phyloP scores from a whole-genome alignment of 2,797 vertebrate genomes.

The Ibycter americanus region DNA sequence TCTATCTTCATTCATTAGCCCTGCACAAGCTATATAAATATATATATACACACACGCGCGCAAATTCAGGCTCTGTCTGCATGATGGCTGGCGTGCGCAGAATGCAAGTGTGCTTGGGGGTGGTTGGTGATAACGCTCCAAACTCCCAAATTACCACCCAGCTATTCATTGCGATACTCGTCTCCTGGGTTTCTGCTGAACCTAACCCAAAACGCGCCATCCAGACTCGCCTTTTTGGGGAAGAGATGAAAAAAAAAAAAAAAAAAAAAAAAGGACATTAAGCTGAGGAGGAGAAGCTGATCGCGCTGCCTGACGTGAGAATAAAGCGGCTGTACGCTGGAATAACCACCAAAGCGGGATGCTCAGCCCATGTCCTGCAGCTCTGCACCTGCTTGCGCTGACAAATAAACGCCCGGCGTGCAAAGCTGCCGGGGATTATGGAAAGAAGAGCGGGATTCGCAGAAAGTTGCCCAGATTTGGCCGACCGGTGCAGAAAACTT shows the following conservation, averaged over 20 bases:
- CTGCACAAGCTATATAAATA: not conserved
- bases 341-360: not conserved
- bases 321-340: not conserved
- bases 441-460: not conserved
- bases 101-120: not conserved
- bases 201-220: not conserved
- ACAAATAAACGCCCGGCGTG: not conserved
- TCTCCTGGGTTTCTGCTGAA: not conserved
- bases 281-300: not conserved
- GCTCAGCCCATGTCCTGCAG: conserved; percentile 54
- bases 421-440: not conserved
- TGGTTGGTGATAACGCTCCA: not conserved
- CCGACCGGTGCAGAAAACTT: fast-evolving
- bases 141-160: not conserved
- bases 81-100: not conserved
- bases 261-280: not conserved
- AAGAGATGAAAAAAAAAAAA: not conserved
- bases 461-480: not conserved
- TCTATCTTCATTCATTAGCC: conserved; percentile 35
- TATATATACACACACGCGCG: not conserved
- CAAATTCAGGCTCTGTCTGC: not conserved
- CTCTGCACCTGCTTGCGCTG: conserved; percentile 45
- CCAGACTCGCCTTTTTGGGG: not conserved
- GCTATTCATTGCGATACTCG: not conserved
- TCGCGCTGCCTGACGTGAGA: not conserved